Evolutionary conservation across 2,113 vertebrate species (phyloP).

Genomic region (Leptobrachium ailaonicum): DNA sequence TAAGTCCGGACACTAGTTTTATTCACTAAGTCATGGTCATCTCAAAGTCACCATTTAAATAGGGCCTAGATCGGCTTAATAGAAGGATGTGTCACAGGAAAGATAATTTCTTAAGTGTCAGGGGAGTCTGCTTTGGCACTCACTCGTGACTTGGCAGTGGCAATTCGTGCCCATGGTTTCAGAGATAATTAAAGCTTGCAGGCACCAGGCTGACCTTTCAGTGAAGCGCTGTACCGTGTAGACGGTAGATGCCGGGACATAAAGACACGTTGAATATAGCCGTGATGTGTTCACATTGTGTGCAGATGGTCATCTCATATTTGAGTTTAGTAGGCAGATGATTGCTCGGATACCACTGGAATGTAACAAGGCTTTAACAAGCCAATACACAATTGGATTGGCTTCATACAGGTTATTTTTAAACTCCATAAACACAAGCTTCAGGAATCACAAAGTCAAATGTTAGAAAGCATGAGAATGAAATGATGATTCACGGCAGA

Average conservation of each 20-base stretch:
- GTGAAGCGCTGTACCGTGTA: background rate
- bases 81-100: conserved; percentile 15
- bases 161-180: conserved; percentile 1
- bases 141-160: conserved; percentile 9
- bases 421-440: background rate
- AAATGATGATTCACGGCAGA: conserved; percentile 14
- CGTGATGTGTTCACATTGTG: background rate
- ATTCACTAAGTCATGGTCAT: conserved; percentile 25
- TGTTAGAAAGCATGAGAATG: conserved; percentile 14
- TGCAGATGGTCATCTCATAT: conserved; percentile 2
- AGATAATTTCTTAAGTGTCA: conserved; percentile 33
- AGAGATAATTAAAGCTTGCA: conserved; percentile 26
- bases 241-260: background rate
- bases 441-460: conserved; percentile 32
- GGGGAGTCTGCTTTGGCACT: conserved; percentile 18
- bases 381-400: background rate
- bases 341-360: conserved; percentile 19
- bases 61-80: conserved; percentile 4
- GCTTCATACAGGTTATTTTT: conserved; percentile 40
- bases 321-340: background rate
- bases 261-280: background rate
- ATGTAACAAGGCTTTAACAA: conserved; percentile 17
- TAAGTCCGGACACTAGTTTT: background rate
- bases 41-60: background rate
- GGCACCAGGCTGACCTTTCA: conserved; percentile 22